Evolutionary conservation across 2,797 vertebrate genomes (phyloP).

Genomic region (Amphiprion clarkii): DNA sequence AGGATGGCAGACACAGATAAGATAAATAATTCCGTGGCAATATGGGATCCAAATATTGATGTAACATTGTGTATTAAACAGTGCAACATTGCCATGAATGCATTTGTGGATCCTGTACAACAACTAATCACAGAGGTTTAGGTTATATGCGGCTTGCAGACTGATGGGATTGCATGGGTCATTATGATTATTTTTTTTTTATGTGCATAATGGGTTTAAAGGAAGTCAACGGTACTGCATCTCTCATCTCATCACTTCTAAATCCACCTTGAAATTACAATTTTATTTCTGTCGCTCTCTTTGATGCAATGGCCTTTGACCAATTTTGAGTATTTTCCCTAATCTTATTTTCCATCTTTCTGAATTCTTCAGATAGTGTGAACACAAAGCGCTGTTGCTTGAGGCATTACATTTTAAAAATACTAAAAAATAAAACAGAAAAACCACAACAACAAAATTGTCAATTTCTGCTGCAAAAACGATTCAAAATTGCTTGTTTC

Average conservation of each 20-base stretch:
- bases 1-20: constrained; percentile 65
- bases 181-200: constrained; percentile 1
- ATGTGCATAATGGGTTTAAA: constrained; percentile 6
- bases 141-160: not conserved
- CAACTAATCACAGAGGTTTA: constrained; percentile 7
- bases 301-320: constrained; percentile 15
- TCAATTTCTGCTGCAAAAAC: constrained; percentile 15
- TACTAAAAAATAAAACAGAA: constrained; percentile 1
- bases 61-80: constrained; percentile 50
- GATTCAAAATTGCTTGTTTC: constrained; percentile 6
- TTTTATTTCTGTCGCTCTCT: constrained; percentile 17
- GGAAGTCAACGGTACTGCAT: constrained; percentile 5
- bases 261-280: constrained; percentile 32
- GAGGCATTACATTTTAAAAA: not conserved
- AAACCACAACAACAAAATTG: not conserved
- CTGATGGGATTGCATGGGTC: not conserved
- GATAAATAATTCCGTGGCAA: constrained; percentile 58
- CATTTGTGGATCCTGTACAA: constrained; percentile 19
- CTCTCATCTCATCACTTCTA: constrained; percentile 17
- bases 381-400: not conserved
- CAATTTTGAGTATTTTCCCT: constrained; percentile 18
- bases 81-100: constrained; percentile 33
- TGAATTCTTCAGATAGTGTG: constrained; percentile 8
- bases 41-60: constrained; percentile 60
- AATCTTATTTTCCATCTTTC: constrained; percentile 12